Evolutionary conservation across 2,888 invertebrate genomes (phyloP).

Genomic region (Xylocampa areola): DNA sequence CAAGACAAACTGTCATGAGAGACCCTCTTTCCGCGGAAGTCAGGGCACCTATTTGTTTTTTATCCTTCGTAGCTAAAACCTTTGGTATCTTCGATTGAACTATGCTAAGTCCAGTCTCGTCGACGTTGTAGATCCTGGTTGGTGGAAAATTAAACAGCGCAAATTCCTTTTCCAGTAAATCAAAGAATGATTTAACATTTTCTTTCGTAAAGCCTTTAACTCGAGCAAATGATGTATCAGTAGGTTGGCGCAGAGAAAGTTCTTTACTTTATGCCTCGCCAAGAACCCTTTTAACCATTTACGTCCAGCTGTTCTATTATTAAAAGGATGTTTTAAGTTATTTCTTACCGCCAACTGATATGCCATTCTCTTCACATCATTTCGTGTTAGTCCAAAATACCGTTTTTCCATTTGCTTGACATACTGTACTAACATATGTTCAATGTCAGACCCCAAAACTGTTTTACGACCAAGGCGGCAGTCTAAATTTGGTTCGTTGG

Average conservation of each 20-base stretch:
- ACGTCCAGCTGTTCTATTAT: neutral
- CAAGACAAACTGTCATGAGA: neutral
- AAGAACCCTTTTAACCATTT: neutral
- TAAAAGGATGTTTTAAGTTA: neutral
- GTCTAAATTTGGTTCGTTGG: neutral
- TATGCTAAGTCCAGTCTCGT: neutral
- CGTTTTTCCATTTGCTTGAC: neutral
- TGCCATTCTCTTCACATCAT: neutral
- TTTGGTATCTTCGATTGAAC: no score
- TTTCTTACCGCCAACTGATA: neutral
- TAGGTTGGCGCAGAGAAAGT: neutral
- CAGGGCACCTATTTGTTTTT: neutral
- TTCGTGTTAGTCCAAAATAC: neutral
- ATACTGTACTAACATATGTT: neutral
- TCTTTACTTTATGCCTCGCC: neutral
- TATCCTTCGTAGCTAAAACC: neutral
- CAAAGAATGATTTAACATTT: neutral
- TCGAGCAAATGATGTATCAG: neutral
- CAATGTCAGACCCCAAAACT: neutral
- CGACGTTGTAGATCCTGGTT: neutral
- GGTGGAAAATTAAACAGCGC: neutral
- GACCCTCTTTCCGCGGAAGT: neutral
- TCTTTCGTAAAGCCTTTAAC: neutral
- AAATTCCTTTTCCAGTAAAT: neutral
- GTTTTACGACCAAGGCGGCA: neutral